Evolutionary conservation across 2,888 invertebrate genomes (phyloP), one percentile per base, ranked within the genome.

Genomic region (Drosophila prostipennis): DNA sequence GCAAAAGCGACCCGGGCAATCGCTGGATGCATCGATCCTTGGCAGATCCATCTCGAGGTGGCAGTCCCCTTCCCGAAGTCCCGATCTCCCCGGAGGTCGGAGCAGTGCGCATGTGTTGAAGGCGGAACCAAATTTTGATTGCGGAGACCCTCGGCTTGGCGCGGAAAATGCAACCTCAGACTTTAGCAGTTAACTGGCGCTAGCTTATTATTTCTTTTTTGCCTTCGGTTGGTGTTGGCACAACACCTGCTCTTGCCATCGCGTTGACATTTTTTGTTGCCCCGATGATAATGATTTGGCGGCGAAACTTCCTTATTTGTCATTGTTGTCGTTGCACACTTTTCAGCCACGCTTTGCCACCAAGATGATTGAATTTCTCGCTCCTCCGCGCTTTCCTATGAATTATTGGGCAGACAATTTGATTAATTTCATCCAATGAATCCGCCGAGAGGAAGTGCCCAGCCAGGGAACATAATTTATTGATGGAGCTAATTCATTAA

Each of bases 261-360:
- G 64, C 46, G 74, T 75, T 83, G 87, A 83, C 82, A 87, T 72
- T 84, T 78, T 73, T 60, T 65, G 23, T 29, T 40, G 14, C 23
- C 57, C 76, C 42, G 11, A 42, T 42, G 85, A 77, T 79, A 82
- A 72, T 82, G 82, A 85, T 83, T 84, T 74, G 65, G 76, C 85
- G 67, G 56, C 67, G 59, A 74, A 87, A 85, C 84, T 85, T 85
- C 84, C 84, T 85, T 87, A 85, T 85, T 85, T 87, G 86, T 85
- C 86, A 85, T 85, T 85, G 84, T 84, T 78, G 83, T 74, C 74
- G 80, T 51, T 76, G 75, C 73, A 73, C 69, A 63, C 72, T 79
- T 74, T 71, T 48, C 53, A 64, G 63, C 58, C 74, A 70, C 53
- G 42, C 39, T 64, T 63, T 65, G 42, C 45, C 46, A 14, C 46